phyloP scores from a whole-genome alignment of 2,797 vertebrate species.

The Eulemur coronatus region DNA sequence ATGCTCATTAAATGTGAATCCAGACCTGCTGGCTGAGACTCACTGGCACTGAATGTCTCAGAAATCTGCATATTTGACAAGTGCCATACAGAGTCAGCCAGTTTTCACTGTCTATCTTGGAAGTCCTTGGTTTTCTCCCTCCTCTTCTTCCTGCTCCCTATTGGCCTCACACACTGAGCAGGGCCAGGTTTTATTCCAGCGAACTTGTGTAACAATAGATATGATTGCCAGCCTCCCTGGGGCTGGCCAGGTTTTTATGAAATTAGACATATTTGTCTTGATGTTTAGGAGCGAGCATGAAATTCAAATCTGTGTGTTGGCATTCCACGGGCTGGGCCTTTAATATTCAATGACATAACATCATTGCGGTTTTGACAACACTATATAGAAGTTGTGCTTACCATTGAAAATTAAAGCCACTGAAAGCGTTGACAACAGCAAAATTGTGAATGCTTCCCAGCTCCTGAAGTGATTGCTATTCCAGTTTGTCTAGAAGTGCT shows the following conservation, averaged over 20 bases:
- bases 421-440: slow-evolving; percentile 89
- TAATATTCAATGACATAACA: slow-evolving; percentile 91
- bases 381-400: slow-evolving; percentile 88
- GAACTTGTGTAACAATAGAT: slow-evolving; percentile 62
- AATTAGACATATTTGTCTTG: slow-evolving; percentile 90
- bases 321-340: slow-evolving; percentile 83
- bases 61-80: slow-evolving; percentile 27
- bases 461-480: slow-evolving; percentile 88
- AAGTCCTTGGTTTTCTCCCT: not conserved
- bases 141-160: not conserved
- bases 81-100: not conserved
- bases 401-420: slow-evolving; percentile 89
- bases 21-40: not conserved
- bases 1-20: not conserved
- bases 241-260: slow-evolving; percentile 85
- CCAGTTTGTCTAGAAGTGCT: slow-evolving; percentile 88
- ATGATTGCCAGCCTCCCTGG: slow-evolving; percentile 81
- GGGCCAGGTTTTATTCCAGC: slow-evolving; percentile 56
- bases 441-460: slow-evolving; percentile 86
- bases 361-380: slow-evolving; percentile 89
- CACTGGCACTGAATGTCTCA: not conserved
- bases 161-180: not conserved
- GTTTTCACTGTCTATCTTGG: not conserved
- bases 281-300: slow-evolving; percentile 88
- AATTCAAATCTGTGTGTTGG: slow-evolving; percentile 88